Evolutionary conservation across 2,113 vertebrate species (phyloP), one percentile per base, ranked within the genome.

Genomic region (Rhinoptilus africanus): DNA sequence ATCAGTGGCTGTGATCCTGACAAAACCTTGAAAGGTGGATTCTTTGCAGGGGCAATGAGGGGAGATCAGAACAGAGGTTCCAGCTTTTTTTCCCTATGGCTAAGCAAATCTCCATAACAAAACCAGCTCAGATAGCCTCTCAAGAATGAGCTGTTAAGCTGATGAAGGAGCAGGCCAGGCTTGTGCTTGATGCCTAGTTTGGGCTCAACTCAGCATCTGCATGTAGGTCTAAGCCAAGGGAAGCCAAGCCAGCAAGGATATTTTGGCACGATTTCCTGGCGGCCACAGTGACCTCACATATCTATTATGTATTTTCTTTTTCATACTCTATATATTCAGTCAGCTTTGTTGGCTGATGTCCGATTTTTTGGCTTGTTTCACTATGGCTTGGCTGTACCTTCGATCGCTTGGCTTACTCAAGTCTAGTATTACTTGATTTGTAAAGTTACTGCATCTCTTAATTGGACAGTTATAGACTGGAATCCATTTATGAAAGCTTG

Each of bases 281-380:
- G 0, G 63, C 74, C 73, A 69, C 66, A 72, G 43, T 85, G 85
- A 91, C 81, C 80, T 97, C 20, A 7, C 66, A 1, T 82, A 95
- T 89, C 78, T 97, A 71, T 90, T 90, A 92, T 57, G 60, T 64
- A 92, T 95, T 97, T 97, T 96, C 51, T 74, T 94, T 92, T 94
- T 89, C 54, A 64, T 93, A 67, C 43, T 91, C 63, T 69, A 35
- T 63, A 32, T 56, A 74, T 93, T 96, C 90, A 94, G 81, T 95
- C 96, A 97, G 81, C 60, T 75, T 84, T 82, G 47, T 60, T 92
- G 76, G 85, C 78, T 16, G 23, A 60, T 82, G 45, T 81, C 57
- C 27, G 4, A 24, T 37, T 84, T 93, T 96, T 93, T 93, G 84
- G 72, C 78, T 93, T 78, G 22, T 57, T 96, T 90, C 72, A n/a